phyloP scores from a whole-genome alignment of 2,113 vertebrate species.

The Hippocampus guttulatus region DNA sequence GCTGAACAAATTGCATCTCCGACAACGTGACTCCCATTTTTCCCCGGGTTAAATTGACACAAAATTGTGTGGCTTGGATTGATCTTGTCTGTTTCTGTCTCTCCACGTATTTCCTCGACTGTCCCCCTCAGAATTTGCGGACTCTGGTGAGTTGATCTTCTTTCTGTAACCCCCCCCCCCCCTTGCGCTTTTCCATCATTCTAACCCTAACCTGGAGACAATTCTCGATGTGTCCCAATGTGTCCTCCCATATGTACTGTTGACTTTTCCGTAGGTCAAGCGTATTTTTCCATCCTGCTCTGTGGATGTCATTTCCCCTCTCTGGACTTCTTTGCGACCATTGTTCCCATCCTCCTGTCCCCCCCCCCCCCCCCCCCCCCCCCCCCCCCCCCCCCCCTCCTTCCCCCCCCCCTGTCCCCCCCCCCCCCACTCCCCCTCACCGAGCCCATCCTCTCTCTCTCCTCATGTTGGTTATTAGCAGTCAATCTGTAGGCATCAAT shows the following conservation, averaged over 20 bases:
- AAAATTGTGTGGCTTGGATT: conserved; percentile 53
- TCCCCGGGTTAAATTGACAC: background rate
- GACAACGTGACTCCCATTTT: no score
- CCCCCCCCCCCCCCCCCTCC: no score
- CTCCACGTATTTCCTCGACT: conserved; percentile 55
- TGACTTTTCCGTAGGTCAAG: background rate
- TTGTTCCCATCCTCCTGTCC: no score
- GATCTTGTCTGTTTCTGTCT: conserved; percentile 66
- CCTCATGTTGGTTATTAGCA: conserved; percentile 5
- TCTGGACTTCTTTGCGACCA: conserved; percentile 50
- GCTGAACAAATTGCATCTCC: no score
- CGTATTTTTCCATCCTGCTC: conserved; percentile 39
- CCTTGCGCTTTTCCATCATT: conserved; percentile 38
- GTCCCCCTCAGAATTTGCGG: conserved; percentile 78
- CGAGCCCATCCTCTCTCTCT: conserved; percentile 57
- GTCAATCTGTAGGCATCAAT: background rate
- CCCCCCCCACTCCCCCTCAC: conserved; percentile 26
- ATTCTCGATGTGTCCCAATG: conserved; percentile 24
- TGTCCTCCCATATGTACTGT: background rate
- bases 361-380: conserved; percentile 24
- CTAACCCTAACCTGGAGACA: conserved; percentile 41
- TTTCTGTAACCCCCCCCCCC: conserved; percentile 41
- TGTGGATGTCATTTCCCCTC: conserved; percentile 50
- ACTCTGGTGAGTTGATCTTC: conserved; percentile 78
- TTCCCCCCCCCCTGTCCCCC: background rate